Base-by-base conservation (phyloP, 1,140 invertebrate genomes). In the Proales similis region DNA sequence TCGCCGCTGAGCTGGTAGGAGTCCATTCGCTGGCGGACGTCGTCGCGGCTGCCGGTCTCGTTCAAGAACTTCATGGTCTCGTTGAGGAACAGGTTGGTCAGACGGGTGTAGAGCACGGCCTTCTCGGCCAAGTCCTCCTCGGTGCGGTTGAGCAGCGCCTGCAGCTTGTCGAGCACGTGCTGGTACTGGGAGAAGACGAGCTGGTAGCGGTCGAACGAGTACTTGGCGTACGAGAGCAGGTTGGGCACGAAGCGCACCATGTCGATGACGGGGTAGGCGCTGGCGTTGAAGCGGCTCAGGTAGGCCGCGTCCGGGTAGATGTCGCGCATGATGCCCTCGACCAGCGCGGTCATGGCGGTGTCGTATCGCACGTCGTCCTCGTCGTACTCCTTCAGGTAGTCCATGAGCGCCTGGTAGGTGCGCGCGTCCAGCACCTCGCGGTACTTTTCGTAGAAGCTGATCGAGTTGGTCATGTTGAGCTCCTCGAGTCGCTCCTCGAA, bases 301-400 rank as follows among this genome's bases (percentile, higher is more conserved):
- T 20, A 57, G 39, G 39, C 51, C 39, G 51, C 38, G 32, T 57
- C 51, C 12, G 51, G 51, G 32, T 57, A 57, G 32, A 57, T 57
- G 20, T 57, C 51, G 19, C 45, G 4, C 9, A 57, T n/a, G 11
- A 57, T 42, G 29, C 45, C 22, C 29, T 57, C 33, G 20, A 57
- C 36, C 22, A 57, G 32, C 39, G n/a, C 45, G 32, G 27, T 57
- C 6, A 57, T 26, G n/a, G 45, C 20, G 45, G 4, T 4, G 9
- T 57, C 51, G 22, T 30, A 43, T 22, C 51, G 36, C 26, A 57
- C 22, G 32, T 14, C 51, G 26, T 9, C 29, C 24, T 3, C 4
- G 14, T 57, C 17, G 22, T 42, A 57, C 36, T 42, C 30, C n/a
- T 24, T 26, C 22, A 57, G 45, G 32, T 57, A 57, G 32, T 39